Evolutionary conservation across 64 coral and sea anemone genomes (phyloP).

Genomic region (Actinia equina): DNA sequence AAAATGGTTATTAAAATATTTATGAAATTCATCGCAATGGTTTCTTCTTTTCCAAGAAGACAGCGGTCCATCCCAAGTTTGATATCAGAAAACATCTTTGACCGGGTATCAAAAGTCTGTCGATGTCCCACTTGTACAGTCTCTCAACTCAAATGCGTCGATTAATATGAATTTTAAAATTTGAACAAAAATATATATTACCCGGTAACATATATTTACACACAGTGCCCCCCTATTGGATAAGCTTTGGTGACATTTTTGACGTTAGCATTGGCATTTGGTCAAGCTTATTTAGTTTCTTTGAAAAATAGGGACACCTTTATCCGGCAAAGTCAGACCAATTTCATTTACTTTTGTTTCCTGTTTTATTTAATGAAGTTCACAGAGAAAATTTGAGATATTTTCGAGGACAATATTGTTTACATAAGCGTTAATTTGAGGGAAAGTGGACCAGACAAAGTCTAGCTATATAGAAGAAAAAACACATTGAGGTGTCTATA

Average conservation of each 20-base stretch:
- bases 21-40: slow-evolving; percentile 24
- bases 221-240: not conserved
- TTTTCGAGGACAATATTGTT: too few species aligned
- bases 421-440: too few species aligned
- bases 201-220: not conserved
- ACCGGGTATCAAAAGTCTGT: not conserved
- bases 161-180: not conserved
- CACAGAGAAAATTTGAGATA: too few species aligned
- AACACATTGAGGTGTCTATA: too few species aligned
- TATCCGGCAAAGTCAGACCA: not conserved
- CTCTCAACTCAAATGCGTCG: not conserved
- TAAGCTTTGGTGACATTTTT: not conserved
- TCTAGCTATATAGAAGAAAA: too few species aligned
- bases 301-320: not conserved
- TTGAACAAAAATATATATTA: not conserved
- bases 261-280: not conserved
- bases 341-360: too few species aligned
- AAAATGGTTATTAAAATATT: slow-evolving; percentile 48
- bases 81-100: slow-evolving; percentile 46
- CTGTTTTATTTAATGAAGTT: too few species aligned
- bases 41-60: slow-evolving; percentile 35
- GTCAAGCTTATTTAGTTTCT: not conserved
- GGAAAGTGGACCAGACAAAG: too few species aligned
- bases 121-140: not conserved
- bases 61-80: slow-evolving; percentile 36